A percentile compares a stretch with the other conserved stretches of the same genome.
phyloP scores from a whole-genome alignment of 2,113 vertebrate genomes.

The Stigmatopora argus region DNA sequence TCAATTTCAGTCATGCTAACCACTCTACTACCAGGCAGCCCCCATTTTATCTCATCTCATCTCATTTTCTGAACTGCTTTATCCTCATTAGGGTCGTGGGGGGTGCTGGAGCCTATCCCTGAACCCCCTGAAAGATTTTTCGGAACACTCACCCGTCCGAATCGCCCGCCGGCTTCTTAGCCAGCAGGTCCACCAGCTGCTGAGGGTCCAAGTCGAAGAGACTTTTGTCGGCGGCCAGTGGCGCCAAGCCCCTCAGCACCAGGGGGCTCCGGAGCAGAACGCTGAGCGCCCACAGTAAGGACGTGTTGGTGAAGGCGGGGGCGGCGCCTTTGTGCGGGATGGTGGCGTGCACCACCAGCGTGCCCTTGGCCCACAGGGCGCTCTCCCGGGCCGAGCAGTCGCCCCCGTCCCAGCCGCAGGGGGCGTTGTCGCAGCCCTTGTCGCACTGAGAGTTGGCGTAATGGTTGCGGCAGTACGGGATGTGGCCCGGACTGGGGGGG shows the following conservation, averaged over 20 bases:
- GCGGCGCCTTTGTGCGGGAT: conserved; percentile 50
- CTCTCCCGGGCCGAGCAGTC: conserved; percentile 69
- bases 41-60: too few relatives aligned
- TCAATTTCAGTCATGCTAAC: too few relatives aligned
- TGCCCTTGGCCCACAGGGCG: conserved; percentile 63
- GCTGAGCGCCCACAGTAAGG: conserved; percentile 73
- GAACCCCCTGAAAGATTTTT: background rate
- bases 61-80: too few relatives aligned
- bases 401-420: conserved; percentile 86
- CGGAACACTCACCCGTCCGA: conserved; percentile 53
- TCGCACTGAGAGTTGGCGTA: conserved; percentile 80
- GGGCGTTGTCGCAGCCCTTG: conserved; percentile 71
- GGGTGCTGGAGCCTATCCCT: background rate
- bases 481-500: conserved; percentile 69
- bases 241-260: conserved; percentile 61
- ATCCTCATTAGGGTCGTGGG: too few relatives aligned
- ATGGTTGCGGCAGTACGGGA: conserved; percentile 78
- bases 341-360: conserved; percentile 67
- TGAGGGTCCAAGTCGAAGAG: conserved; percentile 49
- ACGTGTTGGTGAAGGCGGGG: conserved; percentile 49
- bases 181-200: conserved; percentile 53
- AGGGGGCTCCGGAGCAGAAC: conserved; percentile 71
- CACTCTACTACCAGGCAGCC: background rate
- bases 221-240: conserved; percentile 43
- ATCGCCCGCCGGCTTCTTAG: conserved; percentile 30